Evolutionary conservation across 2,888 invertebrate genomes (phyloP).

Genomic region (Homarus gammarus): DNA sequence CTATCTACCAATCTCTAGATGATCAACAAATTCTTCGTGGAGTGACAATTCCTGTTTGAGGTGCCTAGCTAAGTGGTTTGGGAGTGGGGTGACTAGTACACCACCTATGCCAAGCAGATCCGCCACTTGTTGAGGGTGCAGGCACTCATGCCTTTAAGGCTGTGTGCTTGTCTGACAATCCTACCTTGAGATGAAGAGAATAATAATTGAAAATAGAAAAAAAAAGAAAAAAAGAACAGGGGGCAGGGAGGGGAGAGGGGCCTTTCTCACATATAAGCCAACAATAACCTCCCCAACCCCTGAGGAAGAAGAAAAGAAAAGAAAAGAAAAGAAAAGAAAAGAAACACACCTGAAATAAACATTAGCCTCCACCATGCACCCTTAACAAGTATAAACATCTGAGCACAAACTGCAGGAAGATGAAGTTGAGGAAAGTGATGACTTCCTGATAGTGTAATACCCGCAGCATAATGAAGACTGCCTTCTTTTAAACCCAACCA

Average conservation of each 20-base stretch:
- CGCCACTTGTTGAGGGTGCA: conserved; percentile 55
- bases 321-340: not conserved
- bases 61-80: conserved; percentile 14
- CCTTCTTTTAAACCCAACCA: conserved; percentile 45
- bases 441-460: conserved; percentile 41
- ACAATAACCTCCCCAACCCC: conserved; percentile 50
- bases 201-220: not conserved
- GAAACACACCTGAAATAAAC: conserved; percentile 33
- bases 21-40: not conserved
- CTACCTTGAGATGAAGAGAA: conserved; percentile 25
- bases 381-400: conserved; percentile 61
- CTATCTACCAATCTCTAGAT: not conserved
- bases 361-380: conserved; percentile 55
- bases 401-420: conserved; percentile 56
- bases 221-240: conserved; percentile 11
- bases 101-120: conserved; percentile 56
- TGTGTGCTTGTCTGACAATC: conserved; percentile 44
- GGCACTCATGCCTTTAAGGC: conserved; percentile 43
- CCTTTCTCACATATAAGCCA: conserved; percentile 15
- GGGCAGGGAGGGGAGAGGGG: conserved; percentile 23
- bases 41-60: not conserved
- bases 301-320: conserved; percentile 34
- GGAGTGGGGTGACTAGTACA: conserved; percentile 54
- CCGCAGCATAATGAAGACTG: conserved; percentile 47
- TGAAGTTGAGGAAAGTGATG: conserved; percentile 38